phyloP scores from a whole-genome alignment of 1,140 invertebrate genomes.

The Vanessa tameamea region DNA sequence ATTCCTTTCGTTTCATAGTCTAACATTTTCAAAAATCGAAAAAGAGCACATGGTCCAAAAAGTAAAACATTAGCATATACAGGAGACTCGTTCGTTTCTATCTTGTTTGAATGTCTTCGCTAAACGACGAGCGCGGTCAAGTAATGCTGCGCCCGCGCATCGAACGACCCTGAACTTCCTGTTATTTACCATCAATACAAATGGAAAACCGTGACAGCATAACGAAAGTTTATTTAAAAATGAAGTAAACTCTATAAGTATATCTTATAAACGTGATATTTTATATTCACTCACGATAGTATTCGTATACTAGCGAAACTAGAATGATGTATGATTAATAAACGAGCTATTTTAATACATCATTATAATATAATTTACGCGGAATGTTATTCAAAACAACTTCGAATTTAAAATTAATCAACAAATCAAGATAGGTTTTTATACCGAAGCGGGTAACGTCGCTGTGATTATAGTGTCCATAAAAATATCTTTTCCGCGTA shows the following conservation, averaged over 20 bases:
- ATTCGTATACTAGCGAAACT: neutral
- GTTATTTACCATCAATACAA: constrained; percentile 19
- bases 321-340: neutral
- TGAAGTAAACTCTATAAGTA: too few species aligned
- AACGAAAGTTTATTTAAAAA: neutral
- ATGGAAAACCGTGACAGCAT: neutral
- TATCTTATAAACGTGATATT: too few species aligned
- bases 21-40: too few species aligned
- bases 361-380: neutral
- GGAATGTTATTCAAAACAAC: constrained; percentile 3
- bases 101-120: neutral
- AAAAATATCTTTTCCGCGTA: constrained; percentile 57
- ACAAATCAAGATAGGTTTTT: neutral
- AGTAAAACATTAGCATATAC: neutral
- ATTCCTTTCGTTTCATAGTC: too few species aligned
- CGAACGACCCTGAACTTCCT: constrained; percentile 65
- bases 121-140: neutral
- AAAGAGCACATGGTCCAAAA: too few species aligned
- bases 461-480: constrained; percentile 58
- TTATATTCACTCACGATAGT: neutral
- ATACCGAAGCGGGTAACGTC: neutral
- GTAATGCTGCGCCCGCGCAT: constrained; percentile 3
- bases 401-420: neutral
- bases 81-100: neutral
- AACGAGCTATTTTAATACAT: neutral